Evolutionary conservation across 2,888 invertebrate species (phyloP), one percentile per base, ranked within the genome.

Genomic region (Yponomeuta sedellus): DNA sequence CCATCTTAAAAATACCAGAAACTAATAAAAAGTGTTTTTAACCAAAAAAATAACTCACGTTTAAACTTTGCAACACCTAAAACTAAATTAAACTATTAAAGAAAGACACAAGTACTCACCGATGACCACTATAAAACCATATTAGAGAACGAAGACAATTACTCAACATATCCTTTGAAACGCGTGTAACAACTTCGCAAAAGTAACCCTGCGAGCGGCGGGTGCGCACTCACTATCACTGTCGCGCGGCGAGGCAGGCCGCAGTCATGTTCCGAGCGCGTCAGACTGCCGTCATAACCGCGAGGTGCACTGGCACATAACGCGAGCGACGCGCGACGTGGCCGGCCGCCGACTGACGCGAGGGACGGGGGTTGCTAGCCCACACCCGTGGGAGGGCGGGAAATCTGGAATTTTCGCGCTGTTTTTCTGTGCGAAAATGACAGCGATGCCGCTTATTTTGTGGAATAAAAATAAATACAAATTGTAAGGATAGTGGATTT

Each of bases 41-140:
- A 0, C 0, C 16, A 16, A n/a, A 56, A 56, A 56, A 25, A 25
- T 4, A 56, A 56, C 16, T 56, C 2, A 56, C 34, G 34, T 1
- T 8, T 34, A 34, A 34, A 8, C 6, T 8, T 34, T 8, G 8
- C 10, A 8, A 34, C 10, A 34, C 34, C 1, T 8, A 34, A 34
- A 34, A 34, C 34, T 58, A 58, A 22, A 20, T 3, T 22, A 20
- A 5, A 34, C 34, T 8, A 8, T 6, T 64, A 34, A 56, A 52
- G n/a, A 16, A 61, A 61, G 58, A 16, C 57, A 20, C 28, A 28
- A 39, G 25, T 62, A 87, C 90, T 88, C 75, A 90, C 90, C 89
- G 87, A 86, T 84, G 83, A 80, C 88, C 88, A 90, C 89, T 89
- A 88, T 87, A 88, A 89, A 82, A 85, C 83, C 85, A 85, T 79